Percentiles rank a stretch among this genome's conserved stretches.
phyloP scores from a whole-genome alignment of 2,113 vertebrate species.

The Paedocypris sp. region DNA sequence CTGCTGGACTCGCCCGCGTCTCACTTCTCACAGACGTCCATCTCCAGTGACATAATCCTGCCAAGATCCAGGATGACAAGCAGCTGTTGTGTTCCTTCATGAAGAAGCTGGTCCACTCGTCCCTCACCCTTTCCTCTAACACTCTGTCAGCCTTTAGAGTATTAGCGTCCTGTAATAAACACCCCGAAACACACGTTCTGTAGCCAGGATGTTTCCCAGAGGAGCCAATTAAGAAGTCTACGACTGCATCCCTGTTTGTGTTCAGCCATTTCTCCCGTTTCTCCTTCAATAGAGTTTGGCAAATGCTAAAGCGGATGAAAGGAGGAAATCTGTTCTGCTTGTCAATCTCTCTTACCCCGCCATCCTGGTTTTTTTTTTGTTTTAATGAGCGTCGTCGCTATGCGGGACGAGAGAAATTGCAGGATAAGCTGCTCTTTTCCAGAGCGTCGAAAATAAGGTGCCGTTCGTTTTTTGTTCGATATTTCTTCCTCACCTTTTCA shows the following conservation, averaged over 20 bases:
- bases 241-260: conserved; percentile 14
- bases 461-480: background rate
- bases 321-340: conserved; percentile 8
- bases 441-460: background rate
- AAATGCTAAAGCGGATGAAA: conserved; percentile 13
- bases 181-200: background rate
- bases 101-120: background rate
- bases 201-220: background rate
- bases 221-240: conserved; percentile 28
- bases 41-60: conserved; percentile 12
- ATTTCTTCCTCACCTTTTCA: conserved; percentile 4
- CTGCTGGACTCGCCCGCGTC: background rate
- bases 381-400: conserved; percentile 11
- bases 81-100: background rate
- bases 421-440: background rate
- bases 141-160: background rate
- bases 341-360: conserved; percentile 10
- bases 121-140: background rate
- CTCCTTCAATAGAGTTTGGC: conserved; percentile 6
- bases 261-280: conserved; percentile 3
- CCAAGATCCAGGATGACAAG: conserved; percentile 4
- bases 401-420: background rate
- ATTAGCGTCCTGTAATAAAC: conserved; percentile 4
- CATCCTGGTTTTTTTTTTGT: background rate
- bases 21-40: background rate